These are phyloP conservation scores for Tricholaema leucomelas DNA, from an alignment of 2,113 vertebrate species.

Conservation along the genomic window DNA sequence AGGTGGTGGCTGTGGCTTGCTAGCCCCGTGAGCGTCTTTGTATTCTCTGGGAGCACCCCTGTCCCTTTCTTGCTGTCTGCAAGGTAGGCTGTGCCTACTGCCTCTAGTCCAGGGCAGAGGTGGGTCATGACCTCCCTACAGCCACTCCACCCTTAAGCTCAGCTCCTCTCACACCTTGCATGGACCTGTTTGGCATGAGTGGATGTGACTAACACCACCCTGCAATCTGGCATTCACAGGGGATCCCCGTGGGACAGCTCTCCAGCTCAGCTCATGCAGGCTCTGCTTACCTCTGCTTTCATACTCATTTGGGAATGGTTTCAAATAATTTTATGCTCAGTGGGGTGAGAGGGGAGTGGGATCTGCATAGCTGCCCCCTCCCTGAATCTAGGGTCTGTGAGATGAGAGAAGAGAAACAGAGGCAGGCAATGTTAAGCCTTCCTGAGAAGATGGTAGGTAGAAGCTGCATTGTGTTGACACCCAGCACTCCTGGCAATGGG, in stretches of 20 bases:
- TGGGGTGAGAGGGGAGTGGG: neutral
- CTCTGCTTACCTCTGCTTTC: rapidly evolving
- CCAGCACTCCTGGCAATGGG: neutral
- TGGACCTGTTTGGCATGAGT: rapidly evolving
- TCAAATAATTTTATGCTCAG: neutral
- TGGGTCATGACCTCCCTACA: rapidly evolving
- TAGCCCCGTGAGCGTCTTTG: rapidly evolving
- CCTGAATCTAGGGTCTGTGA: neutral
- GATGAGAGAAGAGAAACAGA: neutral
- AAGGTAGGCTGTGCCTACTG: neutral
- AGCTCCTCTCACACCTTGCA: neutral
- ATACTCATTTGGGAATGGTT: rapidly evolving
- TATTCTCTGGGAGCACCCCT: neutral
- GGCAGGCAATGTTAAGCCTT: rapidly evolving
- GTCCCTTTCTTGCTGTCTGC: rapidly evolving
- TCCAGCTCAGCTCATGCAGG: rapidly evolving
- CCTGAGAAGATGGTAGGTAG: neutral
- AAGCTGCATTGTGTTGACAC: neutral
- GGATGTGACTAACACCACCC: rapidly evolving
- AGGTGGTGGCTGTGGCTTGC: rapidly evolving
- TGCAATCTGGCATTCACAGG: rapidly evolving
- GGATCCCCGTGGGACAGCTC: neutral
- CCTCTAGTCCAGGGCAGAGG: rapidly evolving
- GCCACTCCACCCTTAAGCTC: neutral
- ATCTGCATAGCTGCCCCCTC: neutral